A percentile compares a stretch with the other conserved stretches of the same genome.
These are phyloP conservation scores for Drosophila trichaetosa DNA, from an alignment of 2,888 invertebrate species.

Conservation along the genomic window DNA sequence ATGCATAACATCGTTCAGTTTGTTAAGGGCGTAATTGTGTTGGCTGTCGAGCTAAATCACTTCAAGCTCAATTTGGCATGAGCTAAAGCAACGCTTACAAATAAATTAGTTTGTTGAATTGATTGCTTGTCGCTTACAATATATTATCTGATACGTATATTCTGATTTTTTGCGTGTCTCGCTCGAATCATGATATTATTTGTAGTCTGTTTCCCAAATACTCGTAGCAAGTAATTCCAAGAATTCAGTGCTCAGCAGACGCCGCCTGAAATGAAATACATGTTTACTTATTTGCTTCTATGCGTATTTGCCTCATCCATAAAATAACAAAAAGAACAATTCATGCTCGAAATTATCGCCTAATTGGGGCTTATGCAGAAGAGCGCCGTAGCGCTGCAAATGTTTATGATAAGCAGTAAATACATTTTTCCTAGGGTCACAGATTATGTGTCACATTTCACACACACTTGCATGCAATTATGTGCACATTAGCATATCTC, in stretches of 20 bases:
- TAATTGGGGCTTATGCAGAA: constrained; percentile 26
- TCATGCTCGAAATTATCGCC: constrained; percentile 9
- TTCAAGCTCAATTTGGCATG: neutral
- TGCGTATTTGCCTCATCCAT: constrained; percentile 16
- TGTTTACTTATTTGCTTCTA: constrained; percentile 51
- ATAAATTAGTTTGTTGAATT: neutral
- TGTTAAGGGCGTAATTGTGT: neutral
- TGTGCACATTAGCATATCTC: constrained; percentile 40
- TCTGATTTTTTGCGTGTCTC: too few relatives aligned
- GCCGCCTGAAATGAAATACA: constrained; percentile 4
- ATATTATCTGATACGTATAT: neutral
- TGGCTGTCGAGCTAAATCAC: neutral
- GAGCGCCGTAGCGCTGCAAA: constrained; percentile 6
- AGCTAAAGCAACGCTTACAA: neutral
- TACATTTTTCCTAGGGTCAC: constrained; percentile 4
- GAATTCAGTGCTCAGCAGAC: neutral
- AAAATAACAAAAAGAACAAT: constrained; percentile 9
- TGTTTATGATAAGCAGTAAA: constrained; percentile 15
- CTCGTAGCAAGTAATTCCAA: too few relatives aligned
- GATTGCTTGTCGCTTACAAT: neutral
- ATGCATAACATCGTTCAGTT: neutral
- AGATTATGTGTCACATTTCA: constrained; percentile 36
- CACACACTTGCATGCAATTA: constrained; percentile 39
- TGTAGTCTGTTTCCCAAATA: neutral
- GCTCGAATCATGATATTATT: neutral